Evolutionary conservation across 2,113 vertebrate species (phyloP), one percentile per base, ranked within the genome.

Genomic region (Oplegnathus fasciatus): DNA sequence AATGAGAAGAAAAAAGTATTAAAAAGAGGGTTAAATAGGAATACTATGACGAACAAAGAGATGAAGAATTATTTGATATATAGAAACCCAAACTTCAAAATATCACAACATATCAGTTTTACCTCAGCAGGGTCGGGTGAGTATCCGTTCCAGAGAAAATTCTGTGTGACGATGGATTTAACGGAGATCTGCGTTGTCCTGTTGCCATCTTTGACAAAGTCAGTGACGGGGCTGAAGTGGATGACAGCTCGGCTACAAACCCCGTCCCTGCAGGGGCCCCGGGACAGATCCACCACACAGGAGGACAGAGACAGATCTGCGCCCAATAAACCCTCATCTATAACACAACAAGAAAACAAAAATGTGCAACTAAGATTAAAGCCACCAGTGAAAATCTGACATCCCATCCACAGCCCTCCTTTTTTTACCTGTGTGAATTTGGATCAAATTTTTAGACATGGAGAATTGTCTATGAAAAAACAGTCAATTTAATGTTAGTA

Each of bases 91-190:
- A n/a, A n/a, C n/a, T n/a, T 37, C 34, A 69, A 46, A 30, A 2
- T 60, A 8, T 17, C 24, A 55, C 10, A n/a, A 66, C 40, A 65
- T 20, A 57, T 40, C 46, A 1, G 1, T 9, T 20, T 80, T 91
- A 98, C 97, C 97, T 96, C 95, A 34, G 92, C 88, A 30, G 94
- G 90, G 78, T 96, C 95, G 64, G 97, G 96, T 4, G 89, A 73
- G 62, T 98, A 98, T 83, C 93, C 95, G 46, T 95, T 97, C 98
- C 98, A 98, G 37, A 98, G 92, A 67, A 97, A 97, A 67, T 95
- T 95, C 9, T 93, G 90, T 37, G 94, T 96, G 76, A 92, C 84
- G 71, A 97, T 88, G 37, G 97, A 94, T 80, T 96, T 74, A 0
- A 96, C 91, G 1, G 83, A 86, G 82, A 98, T 95, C 70, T 89